These are phyloP conservation scores for Carassius auratus DNA, from an alignment of 2,113 vertebrate genomes.

Conservation along the genomic window DNA sequence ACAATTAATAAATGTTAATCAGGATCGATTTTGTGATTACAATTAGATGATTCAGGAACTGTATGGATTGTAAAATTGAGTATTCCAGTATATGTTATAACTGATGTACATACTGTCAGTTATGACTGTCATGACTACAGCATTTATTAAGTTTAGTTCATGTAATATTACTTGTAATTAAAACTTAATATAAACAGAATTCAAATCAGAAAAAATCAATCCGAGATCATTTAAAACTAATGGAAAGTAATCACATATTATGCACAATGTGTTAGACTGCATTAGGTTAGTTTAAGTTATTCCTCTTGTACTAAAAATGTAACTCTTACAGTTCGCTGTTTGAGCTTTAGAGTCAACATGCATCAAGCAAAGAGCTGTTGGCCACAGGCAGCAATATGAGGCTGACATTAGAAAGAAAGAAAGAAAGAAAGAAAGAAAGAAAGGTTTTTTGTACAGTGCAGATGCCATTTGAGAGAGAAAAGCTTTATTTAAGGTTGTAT, in stretches of 20 bases:
- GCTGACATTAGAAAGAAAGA: neutral
- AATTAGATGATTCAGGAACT: neutral
- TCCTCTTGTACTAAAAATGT: neutral
- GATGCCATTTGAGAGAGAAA: neutral
- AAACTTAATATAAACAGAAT: neutral
- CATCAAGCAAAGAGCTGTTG: neutral
- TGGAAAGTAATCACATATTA: neutral
- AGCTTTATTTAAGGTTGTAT: neutral
- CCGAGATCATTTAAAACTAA: neutral
- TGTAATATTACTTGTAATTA: neutral
- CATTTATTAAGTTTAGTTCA: neutral
- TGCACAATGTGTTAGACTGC: neutral
- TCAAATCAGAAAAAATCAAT: neutral
- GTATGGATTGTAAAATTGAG: neutral
- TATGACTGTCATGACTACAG: no score
- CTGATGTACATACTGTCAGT: neutral
- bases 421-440: neutral
- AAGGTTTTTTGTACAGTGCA: neutral
- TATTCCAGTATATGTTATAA: no score
- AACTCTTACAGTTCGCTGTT: neutral
- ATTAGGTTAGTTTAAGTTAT: neutral
- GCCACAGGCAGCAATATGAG: neutral
- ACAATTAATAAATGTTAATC: neutral
- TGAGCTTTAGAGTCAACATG: neutral
- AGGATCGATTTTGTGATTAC: neutral